Evolutionary conservation across 2,888 invertebrate species (phyloP), one percentile per base, ranked within the genome.

Genomic region (Ryuthela nishihirai): DNA sequence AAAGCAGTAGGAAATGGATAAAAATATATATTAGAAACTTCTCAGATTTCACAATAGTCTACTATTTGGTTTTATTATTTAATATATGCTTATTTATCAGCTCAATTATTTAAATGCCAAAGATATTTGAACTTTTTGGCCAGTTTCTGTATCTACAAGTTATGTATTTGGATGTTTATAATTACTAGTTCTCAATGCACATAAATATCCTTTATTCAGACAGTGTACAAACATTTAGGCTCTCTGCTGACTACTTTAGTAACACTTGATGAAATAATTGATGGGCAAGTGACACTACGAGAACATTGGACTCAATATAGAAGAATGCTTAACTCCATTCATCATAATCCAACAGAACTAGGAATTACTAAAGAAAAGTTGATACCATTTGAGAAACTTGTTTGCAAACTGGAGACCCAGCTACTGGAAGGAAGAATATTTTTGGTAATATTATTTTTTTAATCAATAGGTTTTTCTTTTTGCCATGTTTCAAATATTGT

Each of bases 231-330:
- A 54, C 72, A 76, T 55, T 70, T 81, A 40, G 77, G 76, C 10
- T 74, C 77, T 50, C 65, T 81, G 25, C 69, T 80, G n/a, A 68
- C 74, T 2, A 69, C 77, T 7, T 69, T 81, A 32, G 74, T 80
- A n/a, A 77, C 77, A 12, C 75, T 92, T 53, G 91, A 92, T 70
- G 80, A 80, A 69, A 74, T 85, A 18, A 74, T 86, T 29, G 78
- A 77, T 39, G 75, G 75, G 45, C 82, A 82, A 58, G 74, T 77
- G 0, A 73, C 79, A 1, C 76, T 84, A 41, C 76, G 80, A 47
- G 76, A 83, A 69, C 86, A 87, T 71, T 93, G 91, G 90, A 80
- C 80, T 47, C 78, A 82, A 24, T 93, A 89, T 70, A 82, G 84
- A 70, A 82, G 87, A 73, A 82, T 83, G 70, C 76, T 92, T 1